Percentiles rank a stretch among this genome's conserved stretches.
Conservation (phyloP, 2,888 invertebrate species). For the Lycocerus yunnanus region DNA sequence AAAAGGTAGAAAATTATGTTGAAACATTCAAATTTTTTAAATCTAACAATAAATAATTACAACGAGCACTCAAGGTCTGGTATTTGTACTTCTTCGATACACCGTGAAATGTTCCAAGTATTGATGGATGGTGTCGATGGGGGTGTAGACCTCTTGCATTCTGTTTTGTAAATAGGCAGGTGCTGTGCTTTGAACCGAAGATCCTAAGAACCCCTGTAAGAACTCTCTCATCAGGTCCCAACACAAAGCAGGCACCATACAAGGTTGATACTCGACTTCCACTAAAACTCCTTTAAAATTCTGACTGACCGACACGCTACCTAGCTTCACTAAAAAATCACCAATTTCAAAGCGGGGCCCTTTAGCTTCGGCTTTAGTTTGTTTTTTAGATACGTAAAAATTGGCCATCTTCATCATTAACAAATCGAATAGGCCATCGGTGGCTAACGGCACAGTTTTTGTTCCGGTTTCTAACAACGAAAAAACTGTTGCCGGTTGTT, state of each 20-base stretch:
- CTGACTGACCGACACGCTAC: slow-evolving; percentile 89
- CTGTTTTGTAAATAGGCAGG: slow-evolving; percentile 74
- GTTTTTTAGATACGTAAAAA: slow-evolving; percentile 88
- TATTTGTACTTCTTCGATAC: slow-evolving; percentile 77
- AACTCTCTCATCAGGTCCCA: slow-evolving; percentile 93
- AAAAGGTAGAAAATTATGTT: neutral
- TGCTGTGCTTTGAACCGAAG: slow-evolving; percentile 71
- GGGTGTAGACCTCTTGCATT: slow-evolving; percentile 85
- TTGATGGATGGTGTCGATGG: slow-evolving; percentile 91
- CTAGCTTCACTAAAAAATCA: slow-evolving; percentile 92
- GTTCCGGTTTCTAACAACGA: slow-evolving; percentile 86
- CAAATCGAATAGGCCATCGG: slow-evolving; percentile 89
- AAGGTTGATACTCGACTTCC: slow-evolving; percentile 93
- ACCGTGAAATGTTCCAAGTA: slow-evolving; percentile 92
- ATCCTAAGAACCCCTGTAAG: slow-evolving; percentile 86
- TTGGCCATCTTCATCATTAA: slow-evolving; percentile 87
- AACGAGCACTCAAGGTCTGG: neutral
- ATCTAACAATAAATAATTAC: neutral
- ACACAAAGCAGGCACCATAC: slow-evolving; percentile 83
- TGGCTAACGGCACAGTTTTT: slow-evolving; percentile 84
- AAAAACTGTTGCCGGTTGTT: slow-evolving; percentile 93
- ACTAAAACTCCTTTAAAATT: slow-evolving; percentile 92
- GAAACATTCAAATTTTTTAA: neutral
- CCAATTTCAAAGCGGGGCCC: slow-evolving; percentile 86
- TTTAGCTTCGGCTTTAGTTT: slow-evolving; percentile 82